Conservation (phyloP, 2,888 invertebrate genomes). For the Ischnura elegans region DNA sequence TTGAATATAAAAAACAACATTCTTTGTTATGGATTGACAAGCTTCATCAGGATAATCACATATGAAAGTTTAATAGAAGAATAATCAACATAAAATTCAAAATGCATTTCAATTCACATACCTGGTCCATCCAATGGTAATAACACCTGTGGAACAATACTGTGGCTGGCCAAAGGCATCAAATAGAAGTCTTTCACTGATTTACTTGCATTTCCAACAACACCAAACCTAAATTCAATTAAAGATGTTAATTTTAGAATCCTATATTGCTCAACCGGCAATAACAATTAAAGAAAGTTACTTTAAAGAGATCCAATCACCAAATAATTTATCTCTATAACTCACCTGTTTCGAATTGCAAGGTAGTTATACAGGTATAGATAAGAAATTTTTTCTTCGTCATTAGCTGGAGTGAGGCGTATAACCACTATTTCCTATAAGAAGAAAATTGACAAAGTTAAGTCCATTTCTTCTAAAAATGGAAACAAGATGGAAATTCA, state of each 20-base stretch:
- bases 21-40: too few species aligned
- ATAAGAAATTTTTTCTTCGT: constrained; percentile 91
- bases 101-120: constrained; percentile 71
- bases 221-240: constrained; percentile 80
- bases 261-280: not conserved
- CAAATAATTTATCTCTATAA: constrained; percentile 75
- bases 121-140: constrained; percentile 87
- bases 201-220: constrained; percentile 87
- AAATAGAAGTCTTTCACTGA: constrained; percentile 96
- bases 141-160: constrained; percentile 85
- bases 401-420: constrained; percentile 88
- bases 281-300: not conserved
- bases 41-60: constrained; percentile 72
- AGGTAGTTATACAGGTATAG: constrained; percentile 93
- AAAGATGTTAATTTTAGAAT: not conserved
- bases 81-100: constrained; percentile 67
- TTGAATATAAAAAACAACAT: not conserved
- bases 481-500: too few species aligned
- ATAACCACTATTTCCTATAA: constrained; percentile 88
- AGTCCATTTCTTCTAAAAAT: constrained; percentile 10
- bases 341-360: constrained; percentile 86
- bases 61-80: not conserved
- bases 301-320: not conserved
- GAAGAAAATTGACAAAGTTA: constrained; percentile 63
- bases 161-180: constrained; percentile 89